Base-by-base conservation (phyloP, 2,888 invertebrate species). In the Ecdyonurus torrentis region DNA sequence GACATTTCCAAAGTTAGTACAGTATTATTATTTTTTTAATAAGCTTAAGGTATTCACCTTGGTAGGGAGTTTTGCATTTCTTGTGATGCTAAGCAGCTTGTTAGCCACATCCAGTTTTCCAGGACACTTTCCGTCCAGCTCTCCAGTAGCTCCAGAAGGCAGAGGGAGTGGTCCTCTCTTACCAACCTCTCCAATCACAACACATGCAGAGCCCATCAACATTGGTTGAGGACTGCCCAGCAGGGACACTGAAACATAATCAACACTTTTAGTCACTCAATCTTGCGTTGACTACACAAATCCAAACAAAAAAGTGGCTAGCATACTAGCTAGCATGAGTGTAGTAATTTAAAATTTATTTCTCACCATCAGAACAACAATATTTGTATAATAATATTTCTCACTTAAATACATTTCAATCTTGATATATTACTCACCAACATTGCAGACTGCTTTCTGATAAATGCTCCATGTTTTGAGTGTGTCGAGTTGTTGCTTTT, bases 51-150 rank as follows among this genome's bases (percentile, higher is more conserved):
- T n/a, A n/a, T n/a, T 63, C 58, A 88, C 82, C 75, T 87, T 89
- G 0, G 85, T 81, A 19, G 84, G 81, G 7, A 83, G 74, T 69
- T 88, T 88, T 0, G 80, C 77, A 70, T 85, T 87, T n/a, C 82
- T 84, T 63, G 91, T 79, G 25, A 89, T 79, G 60, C 81, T 82
- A 67, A 89, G 81, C 58, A 94, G 76, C 19, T 81, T 81, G 25
- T 86, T 83, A 5, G 89, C 83, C 22, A 91, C 76, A 5, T 82
- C 78, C 66, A 83, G 79, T 73, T 90, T 91, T 0, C 84, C 86
- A 5, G 55, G 55, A 55, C 22, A 55, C 22, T 73, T 1, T 76
- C 70, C 61, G 75, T 76, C 69, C 78, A 79, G 68, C 72, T 74
- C n/a, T 72, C 68, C 37, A 76, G 74, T 15, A 72, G 74, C 69